These are phyloP conservation scores for Calyptomena viridis DNA, from an alignment of 2,113 vertebrate genomes.

Conservation along the genomic window DNA sequence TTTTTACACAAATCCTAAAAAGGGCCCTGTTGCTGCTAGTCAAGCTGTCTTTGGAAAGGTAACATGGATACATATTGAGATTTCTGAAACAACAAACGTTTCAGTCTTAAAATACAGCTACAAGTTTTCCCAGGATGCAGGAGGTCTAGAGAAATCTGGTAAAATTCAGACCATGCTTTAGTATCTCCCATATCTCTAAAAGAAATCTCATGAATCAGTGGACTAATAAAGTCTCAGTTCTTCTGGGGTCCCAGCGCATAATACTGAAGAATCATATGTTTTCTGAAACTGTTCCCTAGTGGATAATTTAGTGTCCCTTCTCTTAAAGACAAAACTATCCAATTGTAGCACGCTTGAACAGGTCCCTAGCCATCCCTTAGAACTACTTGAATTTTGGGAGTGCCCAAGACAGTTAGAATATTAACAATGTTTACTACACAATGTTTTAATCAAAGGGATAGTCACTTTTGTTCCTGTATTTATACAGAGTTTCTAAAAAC, in stretches of 20 bases:
- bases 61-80: background rate
- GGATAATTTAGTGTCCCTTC: background rate
- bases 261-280: background rate
- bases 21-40: background rate
- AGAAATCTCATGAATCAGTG: background rate
- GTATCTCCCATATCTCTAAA: background rate
- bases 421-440: background rate
- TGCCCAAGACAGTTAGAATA: background rate
- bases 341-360: background rate
- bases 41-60: background rate
- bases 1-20: background rate
- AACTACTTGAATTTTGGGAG: background rate
- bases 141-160: background rate
- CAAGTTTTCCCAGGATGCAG: background rate
- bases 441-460: background rate
- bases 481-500: background rate
- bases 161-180: background rate
- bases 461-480: background rate
- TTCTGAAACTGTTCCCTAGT: background rate
- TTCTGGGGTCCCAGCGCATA: background rate
- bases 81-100: background rate
- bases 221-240: background rate
- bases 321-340: slow-evolving; percentile 16
- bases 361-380: background rate
- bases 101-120: background rate